Base-by-base conservation (phyloP, 2,888 invertebrate species). In the Notocelia uddmanniana region DNA sequence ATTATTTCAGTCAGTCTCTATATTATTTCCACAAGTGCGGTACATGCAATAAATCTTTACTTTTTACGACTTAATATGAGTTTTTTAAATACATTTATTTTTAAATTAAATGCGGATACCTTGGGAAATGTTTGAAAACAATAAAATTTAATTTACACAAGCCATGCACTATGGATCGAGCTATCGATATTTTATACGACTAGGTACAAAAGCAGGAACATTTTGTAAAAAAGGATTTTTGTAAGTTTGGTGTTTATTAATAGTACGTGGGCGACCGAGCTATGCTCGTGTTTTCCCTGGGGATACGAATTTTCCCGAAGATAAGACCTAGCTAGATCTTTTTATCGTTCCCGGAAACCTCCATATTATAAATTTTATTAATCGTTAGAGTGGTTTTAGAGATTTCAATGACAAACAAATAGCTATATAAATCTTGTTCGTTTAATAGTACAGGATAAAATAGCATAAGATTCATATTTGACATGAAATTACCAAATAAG, bases 151-250 rank as follows among this genome's bases (percentile, higher is more conserved):
- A 54, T 52, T 52, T 64, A 15, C 19, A 64, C 11, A 9, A 64
- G 11, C 74, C 74, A 18, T 75, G 74, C 1, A 70, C 73, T 31
- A 71, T 75, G 73, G 70, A 74, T 26, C 66, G 63, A 2, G 73
- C 75, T 3, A 69, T 76, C 1, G 73, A 74, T 9, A 62, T 74
- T n/a, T 48, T 76, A 15, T 68, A 73, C 18, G 60, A 64, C 5
- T 76, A 75, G 76, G 54, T 74, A 26, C 34, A 69, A 21, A 63
- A 74, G 21, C 76, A 76, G 19, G 69, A 73, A 3, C 76, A 76
- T 69, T 75, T 76, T 15, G 45, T 58, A 3, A 75, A 71, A n/a
- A 76, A 76, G 54, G 74, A 76, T 34, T 75, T 75, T 63, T 45
- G 76, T 76, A 31, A 75, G 76, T 75, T 9, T 45, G 0, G 1